A percentile compares a stretch with the other conserved stretches of the same genome.
phyloP scores from a whole-genome alignment of 1,140 invertebrate species.

The Gonioctena quinquepunctata region DNA sequence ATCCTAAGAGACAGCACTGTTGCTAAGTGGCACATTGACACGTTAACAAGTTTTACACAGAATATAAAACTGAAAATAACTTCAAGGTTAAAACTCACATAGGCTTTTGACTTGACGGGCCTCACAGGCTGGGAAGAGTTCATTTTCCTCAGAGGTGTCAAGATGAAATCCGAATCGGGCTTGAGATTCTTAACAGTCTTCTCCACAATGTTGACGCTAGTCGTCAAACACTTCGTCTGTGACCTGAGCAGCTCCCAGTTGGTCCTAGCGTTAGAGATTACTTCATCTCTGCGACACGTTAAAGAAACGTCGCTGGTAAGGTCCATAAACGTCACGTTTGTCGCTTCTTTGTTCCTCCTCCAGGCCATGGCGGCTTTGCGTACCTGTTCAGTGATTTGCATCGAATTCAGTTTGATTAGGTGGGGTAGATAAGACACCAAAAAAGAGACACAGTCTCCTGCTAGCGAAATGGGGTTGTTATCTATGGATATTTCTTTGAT shows the following conservation, averaged over 20 bases:
- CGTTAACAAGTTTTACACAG: constrained; percentile 22
- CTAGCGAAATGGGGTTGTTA: constrained; percentile 79
- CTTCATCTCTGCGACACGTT: constrained; percentile 71
- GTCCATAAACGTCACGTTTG: constrained; percentile 68
- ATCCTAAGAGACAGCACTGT: too few relatives aligned
- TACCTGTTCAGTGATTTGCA: constrained; percentile 76
- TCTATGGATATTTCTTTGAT: constrained; percentile 84
- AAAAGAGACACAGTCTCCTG: constrained; percentile 76
- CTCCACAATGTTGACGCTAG: constrained; percentile 26
- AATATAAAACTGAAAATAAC: constrained; percentile 15
- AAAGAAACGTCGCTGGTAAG: constrained; percentile 69
- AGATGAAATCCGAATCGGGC: constrained; percentile 49
- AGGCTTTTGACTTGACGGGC: constrained; percentile 4
- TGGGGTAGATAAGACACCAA: constrained; percentile 77
- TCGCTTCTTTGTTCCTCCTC: constrained; percentile 73
- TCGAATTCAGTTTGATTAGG: constrained; percentile 69
- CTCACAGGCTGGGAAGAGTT: constrained; percentile 5
- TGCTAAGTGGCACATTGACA: too few relatives aligned
- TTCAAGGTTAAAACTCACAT: not conserved
- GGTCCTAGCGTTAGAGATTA: constrained; percentile 78
- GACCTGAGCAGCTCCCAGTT: constrained; percentile 77
- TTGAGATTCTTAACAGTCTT: constrained; percentile 44
- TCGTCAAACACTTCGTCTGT: constrained; percentile 62
- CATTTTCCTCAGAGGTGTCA: constrained; percentile 42
- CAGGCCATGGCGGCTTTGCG: constrained; percentile 73